Evolutionary conservation across 2,797 vertebrate genomes (phyloP).

Genomic region (Naso thynnoides): DNA sequence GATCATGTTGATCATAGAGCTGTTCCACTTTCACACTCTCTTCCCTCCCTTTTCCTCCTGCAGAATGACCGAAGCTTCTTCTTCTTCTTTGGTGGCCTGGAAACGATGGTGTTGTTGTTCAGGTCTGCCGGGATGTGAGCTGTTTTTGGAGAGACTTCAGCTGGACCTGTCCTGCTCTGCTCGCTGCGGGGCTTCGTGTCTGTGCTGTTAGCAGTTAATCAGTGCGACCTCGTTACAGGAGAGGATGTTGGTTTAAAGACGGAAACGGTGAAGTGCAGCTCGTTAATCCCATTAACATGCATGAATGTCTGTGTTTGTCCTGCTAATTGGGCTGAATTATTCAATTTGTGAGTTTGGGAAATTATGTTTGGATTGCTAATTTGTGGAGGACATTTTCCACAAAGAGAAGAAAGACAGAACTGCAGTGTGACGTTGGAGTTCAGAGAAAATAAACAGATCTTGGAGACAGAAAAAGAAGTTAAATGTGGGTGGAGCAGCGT

Average conservation of each 20-base stretch:
- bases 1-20: too few species aligned
- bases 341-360: constrained; percentile 77
- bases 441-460: constrained; percentile 63
- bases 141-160: constrained; percentile 62
- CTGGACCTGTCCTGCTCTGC: constrained; percentile 31
- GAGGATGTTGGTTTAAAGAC: constrained; percentile 74
- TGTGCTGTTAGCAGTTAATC: constrained; percentile 63
- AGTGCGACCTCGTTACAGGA: constrained; percentile 34
- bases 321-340: constrained; percentile 78
- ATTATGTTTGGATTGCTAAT: constrained; percentile 74
- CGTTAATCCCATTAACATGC: constrained; percentile 77
- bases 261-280: constrained; percentile 67
- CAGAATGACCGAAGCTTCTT: not conserved
- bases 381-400: constrained; percentile 73
- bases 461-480: constrained; percentile 40
- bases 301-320: constrained; percentile 73
- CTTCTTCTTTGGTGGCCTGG: constrained; percentile 50
- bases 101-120: constrained; percentile 37
- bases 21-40: not conserved
- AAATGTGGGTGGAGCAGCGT: constrained; percentile 31
- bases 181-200: not conserved
- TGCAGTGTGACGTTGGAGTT: constrained; percentile 45
- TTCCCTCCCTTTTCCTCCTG: not conserved
- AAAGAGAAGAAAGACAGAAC: constrained; percentile 62
- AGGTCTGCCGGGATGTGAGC: constrained; percentile 27